Percentiles rank a stretch among this genome's conserved stretches.
Conservation (phyloP, 2,113 vertebrate genomes). For the Scalopus aquaticus region DNA sequence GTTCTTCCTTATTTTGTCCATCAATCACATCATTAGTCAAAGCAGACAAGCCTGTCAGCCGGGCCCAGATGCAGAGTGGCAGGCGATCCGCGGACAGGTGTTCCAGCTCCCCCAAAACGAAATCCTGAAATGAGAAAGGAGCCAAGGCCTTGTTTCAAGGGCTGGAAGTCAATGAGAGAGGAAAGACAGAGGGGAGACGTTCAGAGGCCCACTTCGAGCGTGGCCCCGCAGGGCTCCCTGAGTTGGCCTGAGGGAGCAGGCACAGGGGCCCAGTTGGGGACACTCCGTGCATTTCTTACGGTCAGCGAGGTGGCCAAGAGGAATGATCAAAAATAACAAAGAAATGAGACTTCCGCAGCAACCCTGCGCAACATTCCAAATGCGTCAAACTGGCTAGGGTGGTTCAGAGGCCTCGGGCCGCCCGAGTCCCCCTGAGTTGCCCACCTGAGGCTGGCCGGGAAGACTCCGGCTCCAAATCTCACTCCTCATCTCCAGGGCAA, state of each 20-base stretch:
- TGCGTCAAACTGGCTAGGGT: not conserved
- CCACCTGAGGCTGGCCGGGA: not conserved
- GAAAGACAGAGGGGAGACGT: not conserved
- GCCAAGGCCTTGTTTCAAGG: slow-evolving; percentile 86
- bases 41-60: slow-evolving; percentile 92
- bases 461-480: not conserved
- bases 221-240: slow-evolving; percentile 2
- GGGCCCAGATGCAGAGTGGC: slow-evolving; percentile 89
- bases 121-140: slow-evolving; percentile 86
- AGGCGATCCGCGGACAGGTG: slow-evolving; percentile 91
- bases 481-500: not conserved
- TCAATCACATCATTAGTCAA: slow-evolving; percentile 97
- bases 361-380: not conserved
- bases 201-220: slow-evolving; percentile 16
- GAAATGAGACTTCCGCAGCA: not conserved
- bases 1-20: slow-evolving; percentile 94
- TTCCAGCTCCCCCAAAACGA: slow-evolving; percentile 88
- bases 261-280: not conserved
- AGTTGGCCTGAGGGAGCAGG: not conserved
- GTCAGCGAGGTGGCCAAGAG: not conserved
- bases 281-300: not conserved
- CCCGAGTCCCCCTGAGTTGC: not conserved
- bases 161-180: slow-evolving; percentile 83
- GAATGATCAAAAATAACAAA: not conserved
- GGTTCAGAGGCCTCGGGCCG: not conserved